These are phyloP conservation scores for Vimba vimba DNA, from an alignment of 2,113 vertebrate species.

Conservation along the genomic window DNA sequence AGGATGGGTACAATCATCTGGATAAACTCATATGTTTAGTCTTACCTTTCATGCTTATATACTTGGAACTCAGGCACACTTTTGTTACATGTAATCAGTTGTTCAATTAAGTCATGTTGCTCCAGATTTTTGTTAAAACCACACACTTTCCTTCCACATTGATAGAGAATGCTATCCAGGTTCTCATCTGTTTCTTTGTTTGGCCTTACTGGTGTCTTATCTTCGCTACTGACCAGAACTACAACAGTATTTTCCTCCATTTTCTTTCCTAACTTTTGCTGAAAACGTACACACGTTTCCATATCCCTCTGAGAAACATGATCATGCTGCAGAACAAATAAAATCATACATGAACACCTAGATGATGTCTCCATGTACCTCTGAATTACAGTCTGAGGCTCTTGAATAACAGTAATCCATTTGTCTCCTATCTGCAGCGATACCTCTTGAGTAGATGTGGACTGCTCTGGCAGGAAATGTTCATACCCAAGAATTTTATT, in stretches of 20 bases:
- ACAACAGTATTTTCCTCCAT: constrained; percentile 17
- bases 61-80: not conserved
- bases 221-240: not conserved
- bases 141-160: not conserved
- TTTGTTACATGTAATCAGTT: not conserved
- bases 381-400: not conserved
- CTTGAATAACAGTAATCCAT: constrained; percentile 18
- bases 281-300: not conserved
- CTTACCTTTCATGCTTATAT: not conserved
- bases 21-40: not conserved
- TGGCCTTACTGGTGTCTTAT: not conserved
- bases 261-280: not conserved
- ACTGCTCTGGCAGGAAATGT: not conserved
- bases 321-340: constrained; percentile 14
- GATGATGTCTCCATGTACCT: not conserved
- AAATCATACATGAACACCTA: not conserved
- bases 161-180: not conserved
- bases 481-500: constrained; percentile 14
- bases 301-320: not conserved
- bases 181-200: not conserved
- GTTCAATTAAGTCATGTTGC: not conserved
- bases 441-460: not conserved
- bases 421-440: not conserved
- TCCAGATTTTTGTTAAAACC: constrained; percentile 9
- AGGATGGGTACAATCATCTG: not conserved